Conservation (phyloP, 2,113 vertebrate species). For the Cricetomys ansorgei region DNA sequence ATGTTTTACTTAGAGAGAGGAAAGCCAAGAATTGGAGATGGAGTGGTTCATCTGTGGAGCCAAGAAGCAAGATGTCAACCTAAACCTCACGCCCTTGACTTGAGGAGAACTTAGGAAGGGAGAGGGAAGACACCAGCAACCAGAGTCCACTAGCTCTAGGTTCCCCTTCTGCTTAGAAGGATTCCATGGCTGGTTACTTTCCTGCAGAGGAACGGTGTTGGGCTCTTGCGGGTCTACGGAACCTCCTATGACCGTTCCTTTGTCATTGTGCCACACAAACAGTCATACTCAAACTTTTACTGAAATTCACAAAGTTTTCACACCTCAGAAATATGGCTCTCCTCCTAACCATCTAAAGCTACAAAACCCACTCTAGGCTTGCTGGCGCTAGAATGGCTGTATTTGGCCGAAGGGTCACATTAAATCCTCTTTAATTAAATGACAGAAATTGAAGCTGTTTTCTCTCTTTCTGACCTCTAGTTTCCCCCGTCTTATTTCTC, state of each 20-base stretch:
- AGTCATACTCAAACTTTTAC: conserved; percentile 14
- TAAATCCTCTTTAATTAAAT: neutral
- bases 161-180: neutral
- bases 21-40: neutral
- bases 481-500: neutral
- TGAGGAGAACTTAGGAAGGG: neutral
- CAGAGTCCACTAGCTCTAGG: neutral
- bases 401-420: neutral
- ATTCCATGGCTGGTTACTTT: neutral
- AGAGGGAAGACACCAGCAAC: neutral
- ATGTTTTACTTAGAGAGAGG: neutral
- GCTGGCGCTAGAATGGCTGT: neutral
- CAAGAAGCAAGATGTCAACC: neutral
- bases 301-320: conserved; percentile 18
- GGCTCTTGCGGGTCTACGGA: neutral
- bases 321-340: conserved; percentile 2
- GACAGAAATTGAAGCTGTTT: neutral
- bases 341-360: neutral
- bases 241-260: neutral
- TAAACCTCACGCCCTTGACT: neutral
- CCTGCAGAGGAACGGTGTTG: neutral
- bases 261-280: neutral
- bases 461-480: neutral
- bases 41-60: neutral
- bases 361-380: neutral